These are phyloP conservation scores for Lepus americanus DNA, from an alignment of 2,113 vertebrate species.

Conservation along the genomic window DNA sequence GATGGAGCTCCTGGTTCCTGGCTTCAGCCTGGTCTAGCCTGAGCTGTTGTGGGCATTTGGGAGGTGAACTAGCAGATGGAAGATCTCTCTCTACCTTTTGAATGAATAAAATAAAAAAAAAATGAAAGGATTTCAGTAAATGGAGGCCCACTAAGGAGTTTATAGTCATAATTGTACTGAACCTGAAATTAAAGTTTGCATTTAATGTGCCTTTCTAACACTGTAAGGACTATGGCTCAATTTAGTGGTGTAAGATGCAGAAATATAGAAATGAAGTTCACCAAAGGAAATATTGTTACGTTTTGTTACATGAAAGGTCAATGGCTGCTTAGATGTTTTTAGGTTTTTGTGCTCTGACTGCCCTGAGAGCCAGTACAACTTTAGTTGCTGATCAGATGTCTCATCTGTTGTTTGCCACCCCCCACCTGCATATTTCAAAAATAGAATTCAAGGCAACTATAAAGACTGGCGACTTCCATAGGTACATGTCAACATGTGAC, in stretches of 20 bases:
- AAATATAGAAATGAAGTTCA: conserved; percentile 36
- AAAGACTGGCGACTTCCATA: conserved; percentile 10
- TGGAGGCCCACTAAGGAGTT: neutral
- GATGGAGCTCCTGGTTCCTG: too few relatives aligned
- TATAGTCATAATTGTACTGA: neutral
- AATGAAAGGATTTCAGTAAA: conserved; percentile 24
- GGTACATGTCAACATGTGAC: neutral
- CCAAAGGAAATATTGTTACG: neutral
- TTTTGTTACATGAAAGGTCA: conserved; percentile 50
- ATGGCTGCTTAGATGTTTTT: conserved; percentile 13
- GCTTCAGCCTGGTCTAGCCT: too few relatives aligned
- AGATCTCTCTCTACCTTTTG: too few relatives aligned
- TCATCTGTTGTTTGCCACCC: neutral
- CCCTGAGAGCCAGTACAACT: neutral
- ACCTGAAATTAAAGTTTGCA: conserved; percentile 25
- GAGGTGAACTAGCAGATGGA: too few relatives aligned
- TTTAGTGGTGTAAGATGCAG: neutral
- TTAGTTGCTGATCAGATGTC: conserved; percentile 26
- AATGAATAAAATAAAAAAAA: conserved; percentile 44
- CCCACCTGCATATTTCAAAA: neutral
- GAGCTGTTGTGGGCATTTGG: too few relatives aligned
- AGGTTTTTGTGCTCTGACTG: conserved; percentile 29
- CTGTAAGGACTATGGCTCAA: conserved; percentile 55
- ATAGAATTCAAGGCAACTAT: conserved; percentile 11
- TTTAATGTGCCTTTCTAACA: conserved; percentile 6